A percentile compares a stretch with the other conserved stretches of the same genome.
phyloP scores from a whole-genome alignment of 2,888 invertebrate genomes.

The Aelia acuminata region DNA sequence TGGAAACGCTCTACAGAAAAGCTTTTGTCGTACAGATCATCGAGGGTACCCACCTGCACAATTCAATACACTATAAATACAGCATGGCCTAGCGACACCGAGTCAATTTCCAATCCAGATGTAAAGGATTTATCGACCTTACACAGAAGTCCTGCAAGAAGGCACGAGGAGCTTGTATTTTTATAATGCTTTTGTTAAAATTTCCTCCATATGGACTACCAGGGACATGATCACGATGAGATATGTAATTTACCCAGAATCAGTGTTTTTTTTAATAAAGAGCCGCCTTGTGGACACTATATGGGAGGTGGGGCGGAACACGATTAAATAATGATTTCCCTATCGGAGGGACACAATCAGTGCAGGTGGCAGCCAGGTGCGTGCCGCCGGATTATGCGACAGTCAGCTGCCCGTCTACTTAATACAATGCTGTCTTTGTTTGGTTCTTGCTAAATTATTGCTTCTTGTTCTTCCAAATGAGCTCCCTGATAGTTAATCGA shows the following conservation, averaged over 20 bases:
- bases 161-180: too few species aligned
- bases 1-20: too few species aligned
- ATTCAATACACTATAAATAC: too few species aligned
- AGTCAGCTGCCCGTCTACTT: slow-evolving; percentile 11
- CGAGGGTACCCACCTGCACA: too few species aligned
- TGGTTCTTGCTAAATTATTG: neutral
- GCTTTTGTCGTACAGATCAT: too few species aligned
- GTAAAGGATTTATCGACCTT: too few species aligned
- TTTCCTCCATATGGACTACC: neutral
- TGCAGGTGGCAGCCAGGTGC: neutral
- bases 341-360: slow-evolving; percentile 27
- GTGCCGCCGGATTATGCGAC: neutral
- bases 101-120: too few species aligned
- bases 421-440: slow-evolving; percentile 26
- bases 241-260: neutral
- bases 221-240: neutral
- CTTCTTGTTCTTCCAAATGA: neutral
- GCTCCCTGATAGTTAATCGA: neutral
- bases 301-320: neutral
- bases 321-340: slow-evolving; percentile 20
- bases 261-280: neutral
- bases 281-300: neutral
- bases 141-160: too few species aligned
- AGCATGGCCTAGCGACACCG: too few species aligned
- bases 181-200: neutral